Evolutionary conservation across 2,888 invertebrate genomes (phyloP), one percentile per base, ranked within the genome.

Genomic region (Cremastinae sp.): DNA sequence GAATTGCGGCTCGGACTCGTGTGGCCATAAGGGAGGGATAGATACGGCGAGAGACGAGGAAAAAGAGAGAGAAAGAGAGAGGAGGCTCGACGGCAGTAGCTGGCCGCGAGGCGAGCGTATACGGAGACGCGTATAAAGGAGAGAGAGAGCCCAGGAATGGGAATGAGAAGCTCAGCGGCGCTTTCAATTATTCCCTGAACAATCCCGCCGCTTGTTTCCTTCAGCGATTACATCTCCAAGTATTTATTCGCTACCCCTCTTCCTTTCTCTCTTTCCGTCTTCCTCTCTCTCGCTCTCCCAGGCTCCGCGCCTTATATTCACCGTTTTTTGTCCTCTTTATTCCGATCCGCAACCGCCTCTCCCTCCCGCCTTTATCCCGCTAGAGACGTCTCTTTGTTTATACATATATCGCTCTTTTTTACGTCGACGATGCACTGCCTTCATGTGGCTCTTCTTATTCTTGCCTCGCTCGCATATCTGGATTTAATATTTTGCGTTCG

Each of bases 181-280:
- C 89, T 89, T 90, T 90, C 89, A 89, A 89, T 90, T 90, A 90
- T 90, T 89, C 89, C 85, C 82, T 85, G 86, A 89, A 89, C 89
- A 90, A 88, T 89, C 88, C 87, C 84, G 87, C 87, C 86, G 89
- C 88, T 89, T 89, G 89, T 89, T 89, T 88, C 88, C 88, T 88
- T 86, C 86, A 84, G 85, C 88, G 89, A 90, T 90, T 89, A 88
- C 89, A 89, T 90, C 89, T 88, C 84, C 85, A 85, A 85, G 88
- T 88, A 89, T 89, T 89, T 89, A 89, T 89, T 88, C 86, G 86
- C 84, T 84, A 81, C 82, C 62, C 77, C 71, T 77, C 61, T 65
- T 61, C 71, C 69, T 70, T 73, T 79, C 75, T 76, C 41, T 16
- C 22, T 49, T n/a, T 45, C 28, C 36, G 28, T 58, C 56, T 61